Evolutionary conservation across 2,113 vertebrate genomes (phyloP), one percentile per base, ranked within the genome.

Genomic region (Dolichotis patagonum): DNA sequence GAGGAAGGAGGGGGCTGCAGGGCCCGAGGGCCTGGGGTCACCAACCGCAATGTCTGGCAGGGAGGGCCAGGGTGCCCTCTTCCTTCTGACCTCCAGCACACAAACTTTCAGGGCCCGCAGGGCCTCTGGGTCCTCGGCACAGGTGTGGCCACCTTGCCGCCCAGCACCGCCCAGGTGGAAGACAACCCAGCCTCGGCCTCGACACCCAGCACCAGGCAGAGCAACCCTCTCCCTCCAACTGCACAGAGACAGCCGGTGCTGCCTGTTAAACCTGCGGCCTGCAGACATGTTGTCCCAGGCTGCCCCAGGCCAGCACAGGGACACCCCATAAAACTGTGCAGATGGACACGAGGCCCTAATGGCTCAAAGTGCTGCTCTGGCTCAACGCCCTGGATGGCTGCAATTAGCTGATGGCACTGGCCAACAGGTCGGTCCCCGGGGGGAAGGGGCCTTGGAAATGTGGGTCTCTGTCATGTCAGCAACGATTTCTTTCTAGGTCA

Each of bases 401-500:
- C 88, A 94, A 97, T 97, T 67, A 98, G 71, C 95, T 91, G 96
- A 78, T 81, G 26, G 96, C 95, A 92, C 98, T 60, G 5, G 26
- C 54, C 86, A 38, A 98, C 93, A n/a, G 69, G 90, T 0, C 0
- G 96, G 94, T 97, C 87, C 17, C 43, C 24, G 97, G 85, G 67
- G 92, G 96, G 94, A 96, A 96, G 60, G 96, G 96, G 62, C 91
- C 96, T 95, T 77, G 7, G 11, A 96, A 91, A 85, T 6, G 3
- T 46, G 46, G 54, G 65, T 67, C 73, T 20, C 4, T 0, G 0
- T 86, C 96, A 97, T 77, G 81, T 90, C 78, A 88, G 90, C 46
- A 60, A 82, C 6, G 28, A 91, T 65, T 98, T 95, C 97, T 97
- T 97, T 85, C 96, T 30, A 17, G 35, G 38, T 91, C 73, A 95